Evolutionary conservation across 2,888 invertebrate species (phyloP).

Genomic region (Myopa tessellatipennis): DNA sequence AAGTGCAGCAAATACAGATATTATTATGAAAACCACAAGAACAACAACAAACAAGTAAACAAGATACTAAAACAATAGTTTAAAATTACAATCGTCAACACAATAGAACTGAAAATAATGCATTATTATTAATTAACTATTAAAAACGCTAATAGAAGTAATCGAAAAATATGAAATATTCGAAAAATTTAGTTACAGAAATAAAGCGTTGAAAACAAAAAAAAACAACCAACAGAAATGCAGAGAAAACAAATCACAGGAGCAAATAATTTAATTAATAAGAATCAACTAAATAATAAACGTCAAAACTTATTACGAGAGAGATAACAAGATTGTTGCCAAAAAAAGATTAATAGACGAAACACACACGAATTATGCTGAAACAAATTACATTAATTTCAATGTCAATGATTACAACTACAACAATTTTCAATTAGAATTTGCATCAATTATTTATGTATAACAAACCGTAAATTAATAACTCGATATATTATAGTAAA

Average conservation of each 20-base stretch:
- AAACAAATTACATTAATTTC: background rate
- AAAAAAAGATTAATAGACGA: constrained; percentile 54
- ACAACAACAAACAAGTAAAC: constrained; percentile 14
- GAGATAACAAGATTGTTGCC: constrained; percentile 68
- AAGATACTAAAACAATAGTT: constrained; percentile 19
- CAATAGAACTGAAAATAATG: constrained; percentile 46
- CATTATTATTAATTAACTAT: constrained; percentile 30
- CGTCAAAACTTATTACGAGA: constrained; percentile 55
- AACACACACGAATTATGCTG: constrained; percentile 42
- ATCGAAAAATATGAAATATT: constrained; percentile 42
- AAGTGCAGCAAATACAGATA: constrained; percentile 33
- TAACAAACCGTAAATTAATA: too few species aligned
- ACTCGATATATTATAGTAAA: too few species aligned
- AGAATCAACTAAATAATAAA: constrained; percentile 38
- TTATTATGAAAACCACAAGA: constrained; percentile 34
- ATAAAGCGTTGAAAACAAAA: constrained; percentile 33
- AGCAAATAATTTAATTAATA: constrained; percentile 41
- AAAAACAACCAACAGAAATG: constrained; percentile 34
- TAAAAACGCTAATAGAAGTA: constrained; percentile 42
- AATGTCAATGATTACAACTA: constrained; percentile 42
- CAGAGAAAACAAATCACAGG: constrained; percentile 39
- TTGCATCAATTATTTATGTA: too few species aligned
- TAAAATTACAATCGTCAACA: constrained; percentile 35
- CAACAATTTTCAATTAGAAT: too few species aligned
- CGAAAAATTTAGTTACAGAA: constrained; percentile 47